Percentiles rank a stretch among this genome's conserved stretches.
These are phyloP conservation scores for Trematocara nigrifrons DNA, from an alignment of 2,113 vertebrate species.

Conservation along the genomic window DNA sequence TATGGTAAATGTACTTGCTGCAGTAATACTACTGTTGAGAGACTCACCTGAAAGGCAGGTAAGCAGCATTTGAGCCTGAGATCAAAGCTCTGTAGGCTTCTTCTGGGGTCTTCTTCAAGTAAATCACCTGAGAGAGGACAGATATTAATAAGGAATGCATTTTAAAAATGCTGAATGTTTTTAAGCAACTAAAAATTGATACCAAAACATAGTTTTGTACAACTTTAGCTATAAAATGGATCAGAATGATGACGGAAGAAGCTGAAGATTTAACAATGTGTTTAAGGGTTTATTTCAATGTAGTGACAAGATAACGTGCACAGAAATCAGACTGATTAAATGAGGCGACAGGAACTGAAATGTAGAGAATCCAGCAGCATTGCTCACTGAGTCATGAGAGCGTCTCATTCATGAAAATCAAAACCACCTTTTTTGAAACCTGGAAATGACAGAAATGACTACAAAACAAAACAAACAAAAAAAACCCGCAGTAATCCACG, in stretches of 20 bases:
- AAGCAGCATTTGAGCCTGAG: constrained; percentile 86
- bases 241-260: not conserved
- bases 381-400: not conserved
- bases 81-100: constrained; percentile 86
- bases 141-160: not conserved
- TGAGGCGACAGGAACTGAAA: not conserved
- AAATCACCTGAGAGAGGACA: constrained; percentile 80
- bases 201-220: not conserved
- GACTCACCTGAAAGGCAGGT: constrained; percentile 93
- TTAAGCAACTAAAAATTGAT: not conserved
- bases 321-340: not conserved
- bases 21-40: not conserved
- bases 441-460: not conserved
- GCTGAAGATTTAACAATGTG: not conserved
- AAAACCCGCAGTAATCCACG: rapidly evolving
- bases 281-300: not conserved
- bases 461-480: not conserved
- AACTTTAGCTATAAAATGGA: not conserved
- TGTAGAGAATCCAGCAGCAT: not conserved
- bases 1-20: not conserved
- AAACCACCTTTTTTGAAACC: not conserved
- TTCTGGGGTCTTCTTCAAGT: constrained; percentile 94
- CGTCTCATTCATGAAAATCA: not conserved
- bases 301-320: not conserved
- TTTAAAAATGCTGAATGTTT: not conserved